A percentile compares a stretch with the other conserved stretches of the same genome.
These are phyloP conservation scores for Pangasius mekongensis DNA, from an alignment of 2,797 vertebrate species.

Conservation along the genomic window DNA sequence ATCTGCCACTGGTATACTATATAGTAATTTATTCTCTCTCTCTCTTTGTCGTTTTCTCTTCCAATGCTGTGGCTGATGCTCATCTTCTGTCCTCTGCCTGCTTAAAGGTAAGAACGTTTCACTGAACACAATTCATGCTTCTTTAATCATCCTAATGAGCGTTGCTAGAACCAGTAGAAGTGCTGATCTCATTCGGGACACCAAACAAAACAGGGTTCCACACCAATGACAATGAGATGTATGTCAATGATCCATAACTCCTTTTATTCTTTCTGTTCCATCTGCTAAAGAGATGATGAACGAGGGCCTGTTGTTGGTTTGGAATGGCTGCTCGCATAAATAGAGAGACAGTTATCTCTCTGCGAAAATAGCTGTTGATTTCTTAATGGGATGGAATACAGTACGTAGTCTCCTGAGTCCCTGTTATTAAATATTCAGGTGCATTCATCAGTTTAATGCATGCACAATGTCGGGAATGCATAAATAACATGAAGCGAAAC, in stretches of 20 bases:
- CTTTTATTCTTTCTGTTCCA: not conserved
- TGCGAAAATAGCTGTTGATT: conserved; percentile 26
- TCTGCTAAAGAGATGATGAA: conserved; percentile 15
- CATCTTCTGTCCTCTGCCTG: conserved; percentile 9
- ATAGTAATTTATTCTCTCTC: conserved; percentile 28
- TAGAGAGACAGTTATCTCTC: conserved; percentile 28
- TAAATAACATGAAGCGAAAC: conserved; percentile 59
- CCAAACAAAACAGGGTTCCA: conserved; percentile 17
- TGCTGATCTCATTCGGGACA: conserved; percentile 31
- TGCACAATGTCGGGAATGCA: conserved; percentile 57
- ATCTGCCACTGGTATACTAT: not conserved
- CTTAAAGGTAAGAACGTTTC: conserved; percentile 55
- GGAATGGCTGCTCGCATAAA: not conserved
- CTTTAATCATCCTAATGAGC: conserved; percentile 50
- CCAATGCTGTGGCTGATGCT: conserved; percentile 20
- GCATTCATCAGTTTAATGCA: conserved; percentile 49
- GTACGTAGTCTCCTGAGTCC: conserved; percentile 28
- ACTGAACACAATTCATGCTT: conserved; percentile 18
- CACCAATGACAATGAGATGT: not conserved
- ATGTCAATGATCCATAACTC: conserved; percentile 23
- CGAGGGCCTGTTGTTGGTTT: conserved; percentile 8
- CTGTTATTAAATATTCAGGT: conserved; percentile 40
- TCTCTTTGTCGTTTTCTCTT: conserved; percentile 32
- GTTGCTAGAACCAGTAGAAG: not conserved
- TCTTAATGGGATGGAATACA: conserved; percentile 38